These are phyloP conservation scores for Takifugu rubripes DNA, from an alignment of 2,797 vertebrate species.

Conservation along the genomic window DNA sequence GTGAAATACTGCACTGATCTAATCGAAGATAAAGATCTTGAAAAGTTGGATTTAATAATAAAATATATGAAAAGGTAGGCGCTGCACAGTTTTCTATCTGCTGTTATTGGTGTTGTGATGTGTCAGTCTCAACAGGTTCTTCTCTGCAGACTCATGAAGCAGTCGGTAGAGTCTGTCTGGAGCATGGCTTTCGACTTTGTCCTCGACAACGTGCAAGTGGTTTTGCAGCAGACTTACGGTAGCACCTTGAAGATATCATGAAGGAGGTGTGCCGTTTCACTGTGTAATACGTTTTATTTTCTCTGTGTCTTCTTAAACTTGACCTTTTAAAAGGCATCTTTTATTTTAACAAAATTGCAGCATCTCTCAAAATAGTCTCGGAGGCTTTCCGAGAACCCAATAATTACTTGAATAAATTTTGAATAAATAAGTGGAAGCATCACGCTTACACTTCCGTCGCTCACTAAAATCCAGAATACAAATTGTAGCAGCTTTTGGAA, in stretches of 20 bases:
- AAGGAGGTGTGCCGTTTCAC: slow-evolving; percentile 25
- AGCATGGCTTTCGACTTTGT: slow-evolving; percentile 99
- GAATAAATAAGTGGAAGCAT: slow-evolving; percentile 23
- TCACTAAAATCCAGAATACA: slow-evolving; percentile 19
- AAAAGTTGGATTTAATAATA: slow-evolving; percentile 93
- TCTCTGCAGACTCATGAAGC: slow-evolving; percentile 88
- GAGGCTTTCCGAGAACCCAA: slow-evolving; percentile 10
- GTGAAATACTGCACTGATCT: slow-evolving; percentile 97
- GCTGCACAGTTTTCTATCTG: background rate
- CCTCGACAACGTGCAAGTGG: slow-evolving; percentile 97
- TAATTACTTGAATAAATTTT: slow-evolving; percentile 7
- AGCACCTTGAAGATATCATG: slow-evolving; percentile 94
- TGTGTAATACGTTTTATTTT: slow-evolving; percentile 8
- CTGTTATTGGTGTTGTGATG: background rate
- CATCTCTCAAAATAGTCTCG: slow-evolving; percentile 6
- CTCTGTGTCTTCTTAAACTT: slow-evolving; percentile 9
- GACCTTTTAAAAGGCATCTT: slow-evolving; percentile 5
- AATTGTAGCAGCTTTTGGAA: slow-evolving; percentile 42
- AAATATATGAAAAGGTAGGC: slow-evolving; percentile 96
- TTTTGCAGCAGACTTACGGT: slow-evolving; percentile 94
- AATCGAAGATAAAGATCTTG: slow-evolving; percentile 96
- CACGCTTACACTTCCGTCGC: background rate
- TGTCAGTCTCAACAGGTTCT: background rate
- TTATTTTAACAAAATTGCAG: slow-evolving; percentile 48
- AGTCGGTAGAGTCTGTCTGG: slow-evolving; percentile 96